phyloP scores from a whole-genome alignment of 37 sponge, comb jelly and placozoan species.

The Hexactinellida sp. region DNA sequence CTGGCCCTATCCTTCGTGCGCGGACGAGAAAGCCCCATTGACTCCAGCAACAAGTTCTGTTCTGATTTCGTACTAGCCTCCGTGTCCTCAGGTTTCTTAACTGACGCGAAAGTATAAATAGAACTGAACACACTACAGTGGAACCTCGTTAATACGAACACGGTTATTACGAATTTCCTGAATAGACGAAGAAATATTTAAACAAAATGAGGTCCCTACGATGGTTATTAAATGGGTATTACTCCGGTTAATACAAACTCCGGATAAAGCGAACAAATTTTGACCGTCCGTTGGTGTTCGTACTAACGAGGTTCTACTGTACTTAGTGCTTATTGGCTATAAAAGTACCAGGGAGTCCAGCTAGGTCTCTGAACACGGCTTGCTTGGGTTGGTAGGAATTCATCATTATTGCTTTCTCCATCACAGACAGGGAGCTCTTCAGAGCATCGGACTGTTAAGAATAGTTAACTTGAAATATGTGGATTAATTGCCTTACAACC shows the following conservation, averaged over 20 bases:
- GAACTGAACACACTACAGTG: neutral
- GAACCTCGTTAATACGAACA: too few species aligned
- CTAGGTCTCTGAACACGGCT: conserved; percentile 68
- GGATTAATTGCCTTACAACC: neutral
- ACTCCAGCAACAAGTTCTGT: neutral
- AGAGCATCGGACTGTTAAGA: conserved; percentile 31
- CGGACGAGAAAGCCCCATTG: neutral
- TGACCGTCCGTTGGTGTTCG: too few species aligned
- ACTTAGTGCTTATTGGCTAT: too few species aligned
- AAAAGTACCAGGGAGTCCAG: conserved; percentile 35
- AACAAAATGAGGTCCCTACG: too few species aligned
- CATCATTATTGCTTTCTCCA: conserved; percentile 74
- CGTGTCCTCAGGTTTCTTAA: neutral
- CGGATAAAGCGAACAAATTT: too few species aligned
- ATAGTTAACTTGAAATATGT: neutral
- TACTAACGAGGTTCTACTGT: too few species aligned
- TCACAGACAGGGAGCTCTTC: conserved; percentile 42
- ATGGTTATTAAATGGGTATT: too few species aligned
- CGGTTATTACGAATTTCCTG: too few species aligned
- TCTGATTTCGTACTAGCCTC: neutral
- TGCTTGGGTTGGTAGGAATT: conserved; percentile 77
- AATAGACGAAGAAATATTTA: too few species aligned
- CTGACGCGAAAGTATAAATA: neutral
- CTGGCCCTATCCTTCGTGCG: neutral
- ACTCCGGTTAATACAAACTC: too few species aligned